phyloP scores from a whole-genome alignment of 2,797 vertebrate genomes.

The Gallinago nigripennis region DNA sequence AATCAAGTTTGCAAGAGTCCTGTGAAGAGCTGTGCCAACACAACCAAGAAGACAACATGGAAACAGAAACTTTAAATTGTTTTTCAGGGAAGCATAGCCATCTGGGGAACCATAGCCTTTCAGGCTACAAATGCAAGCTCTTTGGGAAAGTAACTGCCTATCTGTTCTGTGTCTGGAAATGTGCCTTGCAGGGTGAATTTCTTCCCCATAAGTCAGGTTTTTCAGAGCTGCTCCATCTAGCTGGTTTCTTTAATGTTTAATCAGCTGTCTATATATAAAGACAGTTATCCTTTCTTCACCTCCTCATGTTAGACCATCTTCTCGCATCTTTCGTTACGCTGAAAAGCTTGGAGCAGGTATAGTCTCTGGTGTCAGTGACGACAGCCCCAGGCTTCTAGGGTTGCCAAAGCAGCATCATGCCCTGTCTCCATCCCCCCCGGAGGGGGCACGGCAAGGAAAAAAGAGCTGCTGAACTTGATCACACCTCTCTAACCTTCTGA shows the following conservation, averaged over 20 bases:
- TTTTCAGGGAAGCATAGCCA: neutral
- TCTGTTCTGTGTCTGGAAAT: neutral
- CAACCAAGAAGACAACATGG: neutral
- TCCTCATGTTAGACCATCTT: neutral
- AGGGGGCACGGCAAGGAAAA: neutral
- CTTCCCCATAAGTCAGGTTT: neutral
- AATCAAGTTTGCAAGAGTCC: neutral
- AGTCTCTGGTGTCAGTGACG: neutral
- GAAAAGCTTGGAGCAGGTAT: neutral
- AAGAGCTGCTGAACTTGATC: neutral
- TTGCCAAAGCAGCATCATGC: neutral
- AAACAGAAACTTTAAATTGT: neutral
- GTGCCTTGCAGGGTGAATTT: neutral
- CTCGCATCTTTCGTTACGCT: neutral
- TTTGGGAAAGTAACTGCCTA: neutral
- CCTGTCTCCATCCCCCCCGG: neutral
- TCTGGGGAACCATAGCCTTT: neutral
- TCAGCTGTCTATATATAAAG: neutral
- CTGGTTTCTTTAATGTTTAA: conserved; percentile 7
- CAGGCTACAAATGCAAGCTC: neutral
- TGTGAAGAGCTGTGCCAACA: neutral
- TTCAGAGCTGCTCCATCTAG: neutral
- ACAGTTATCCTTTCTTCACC: conserved; percentile 29
- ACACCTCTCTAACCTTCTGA: neutral
- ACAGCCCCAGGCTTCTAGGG: neutral